Conservation (phyloP, 2,888 invertebrate species). For the Hofmannophila pseudospretella region DNA sequence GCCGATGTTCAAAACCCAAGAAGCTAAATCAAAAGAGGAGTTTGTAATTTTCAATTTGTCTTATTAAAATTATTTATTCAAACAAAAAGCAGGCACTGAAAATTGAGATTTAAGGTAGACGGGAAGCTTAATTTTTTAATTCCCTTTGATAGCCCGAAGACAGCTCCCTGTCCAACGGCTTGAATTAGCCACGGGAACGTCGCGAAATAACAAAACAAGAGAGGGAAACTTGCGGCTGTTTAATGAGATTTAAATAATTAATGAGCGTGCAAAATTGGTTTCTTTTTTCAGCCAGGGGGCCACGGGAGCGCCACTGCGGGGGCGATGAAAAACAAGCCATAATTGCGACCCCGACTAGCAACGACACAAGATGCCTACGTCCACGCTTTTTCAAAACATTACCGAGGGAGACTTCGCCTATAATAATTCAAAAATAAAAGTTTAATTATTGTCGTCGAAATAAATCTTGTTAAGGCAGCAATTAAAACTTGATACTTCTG, state of each 20-base stretch:
- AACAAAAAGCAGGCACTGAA: background rate
- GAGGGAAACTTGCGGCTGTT: constrained; percentile 68
- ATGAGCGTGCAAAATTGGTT: constrained; percentile 76
- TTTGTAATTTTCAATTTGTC: no score
- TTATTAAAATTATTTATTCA: no score
- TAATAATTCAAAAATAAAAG: constrained; percentile 52
- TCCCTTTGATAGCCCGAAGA: constrained; percentile 8
- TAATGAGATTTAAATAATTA: constrained; percentile 79
- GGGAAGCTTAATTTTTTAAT: constrained; percentile 10
- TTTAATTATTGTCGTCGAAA: constrained; percentile 49
- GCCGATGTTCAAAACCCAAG: no score
- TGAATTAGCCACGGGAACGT: constrained; percentile 50
- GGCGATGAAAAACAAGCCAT: constrained; percentile 64
- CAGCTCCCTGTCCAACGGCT: constrained; percentile 41
- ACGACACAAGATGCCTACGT: constrained; percentile 7
- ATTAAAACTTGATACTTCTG: constrained; percentile 34
- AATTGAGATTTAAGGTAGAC: constrained; percentile 2
- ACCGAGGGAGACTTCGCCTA: constrained; percentile 33
- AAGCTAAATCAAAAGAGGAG: no score
- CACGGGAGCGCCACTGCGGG: constrained; percentile 46
- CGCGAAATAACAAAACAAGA: constrained; percentile 58
- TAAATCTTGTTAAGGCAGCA: constrained; percentile 44
- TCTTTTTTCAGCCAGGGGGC: constrained; percentile 61
- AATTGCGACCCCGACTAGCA: constrained; percentile 58
- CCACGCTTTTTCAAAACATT: constrained; percentile 23